Evolutionary conservation across 2,888 invertebrate genomes (phyloP).

Genomic region (Drosophila subsilvestris): DNA sequence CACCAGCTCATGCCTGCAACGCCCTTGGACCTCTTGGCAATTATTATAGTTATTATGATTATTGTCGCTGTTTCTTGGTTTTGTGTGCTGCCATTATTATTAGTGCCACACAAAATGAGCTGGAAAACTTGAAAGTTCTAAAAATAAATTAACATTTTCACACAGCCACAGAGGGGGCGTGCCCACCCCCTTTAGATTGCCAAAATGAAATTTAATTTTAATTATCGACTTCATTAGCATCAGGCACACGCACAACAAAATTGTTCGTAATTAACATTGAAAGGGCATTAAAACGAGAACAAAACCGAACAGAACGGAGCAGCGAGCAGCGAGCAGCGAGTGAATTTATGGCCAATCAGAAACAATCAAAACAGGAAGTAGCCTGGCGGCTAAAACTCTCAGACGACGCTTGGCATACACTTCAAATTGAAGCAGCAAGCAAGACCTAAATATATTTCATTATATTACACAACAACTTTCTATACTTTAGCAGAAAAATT

Average conservation of each 20-base stretch:
- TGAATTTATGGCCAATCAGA: not conserved
- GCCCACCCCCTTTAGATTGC: too few species aligned
- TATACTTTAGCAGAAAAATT: too few species aligned
- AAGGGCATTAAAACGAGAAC: conserved; percentile 33
- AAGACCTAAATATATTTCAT: too few species aligned
- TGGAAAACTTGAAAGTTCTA: not conserved
- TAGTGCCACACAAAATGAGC: not conserved
- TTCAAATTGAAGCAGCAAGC: too few species aligned
- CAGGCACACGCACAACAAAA: conserved; percentile 26
- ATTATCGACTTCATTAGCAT: conserved; percentile 55
- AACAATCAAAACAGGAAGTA: not conserved
- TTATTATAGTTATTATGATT: conserved; percentile 25
- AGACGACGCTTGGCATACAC: too few species aligned
- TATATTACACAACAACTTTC: too few species aligned
- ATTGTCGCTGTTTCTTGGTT: conserved; percentile 18
- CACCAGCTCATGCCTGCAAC: conserved; percentile 1
- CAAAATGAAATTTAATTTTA: conserved; percentile 39
- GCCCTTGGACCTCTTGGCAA: conserved; percentile 20
- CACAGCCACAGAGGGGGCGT: not conserved
- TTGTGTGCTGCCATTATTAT: conserved; percentile 12
- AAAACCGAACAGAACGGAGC: not conserved
- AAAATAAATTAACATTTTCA: not conserved
- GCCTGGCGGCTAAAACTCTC: not conserved
- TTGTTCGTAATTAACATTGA: conserved; percentile 45
- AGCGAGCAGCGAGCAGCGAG: not conserved